Base-by-base conservation (phyloP, 53 echinoderm and acorn worm genomes). In the Paelopatides confundens region DNA sequence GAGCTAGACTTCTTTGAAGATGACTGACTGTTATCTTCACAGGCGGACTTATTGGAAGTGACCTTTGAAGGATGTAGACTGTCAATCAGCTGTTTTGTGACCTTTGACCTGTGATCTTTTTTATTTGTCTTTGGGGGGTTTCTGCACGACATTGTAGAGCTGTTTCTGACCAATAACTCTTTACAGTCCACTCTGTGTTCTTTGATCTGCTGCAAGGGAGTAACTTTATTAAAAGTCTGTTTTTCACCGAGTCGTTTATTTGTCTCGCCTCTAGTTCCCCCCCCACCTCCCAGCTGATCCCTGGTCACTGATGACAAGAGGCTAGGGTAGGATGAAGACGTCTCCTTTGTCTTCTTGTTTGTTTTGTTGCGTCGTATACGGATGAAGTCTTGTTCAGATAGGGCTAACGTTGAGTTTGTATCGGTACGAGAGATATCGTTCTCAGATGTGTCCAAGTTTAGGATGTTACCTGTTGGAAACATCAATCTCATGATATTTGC, bases 371-470 rank as follows among this genome's bases (percentile, higher is more conserved):
- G 17, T 40, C 35, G 38, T 58, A 54, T 23, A 4, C 10, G 27
- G 14, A 40, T 38, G 26, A 81, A 51, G 23, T 54, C 81, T 14
- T 48, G 49, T 48, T 81, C 81, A 0, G 81, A 53, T 27, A 50
- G 31, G 0, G 81, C 53, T 31, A 26, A 23, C 34, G 50, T 28
- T 26, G 78, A 78, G 47, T 32, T 81, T 46, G 33, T 28, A 58
- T 81, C 53, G 21, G 24, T 40, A 12, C 17, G 53, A 10, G 17
- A 1, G 49, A 81, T 30, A 21, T 53, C 81, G 31, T 34, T 53
- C 2, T 46, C 52, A 34, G 81, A 81, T 30, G 31, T 33, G 32
- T 81, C 81, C 58, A 81, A 81, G 58, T 81, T 81, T 15, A 81
- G 28, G 58, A 81, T 48, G 52, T 51, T 81, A 34, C 81, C 81